A percentile compares a stretch with the other conserved stretches of the same genome.
phyloP scores from a whole-genome alignment of 2,113 vertebrate species.

The Microcebus tavaratra region DNA sequence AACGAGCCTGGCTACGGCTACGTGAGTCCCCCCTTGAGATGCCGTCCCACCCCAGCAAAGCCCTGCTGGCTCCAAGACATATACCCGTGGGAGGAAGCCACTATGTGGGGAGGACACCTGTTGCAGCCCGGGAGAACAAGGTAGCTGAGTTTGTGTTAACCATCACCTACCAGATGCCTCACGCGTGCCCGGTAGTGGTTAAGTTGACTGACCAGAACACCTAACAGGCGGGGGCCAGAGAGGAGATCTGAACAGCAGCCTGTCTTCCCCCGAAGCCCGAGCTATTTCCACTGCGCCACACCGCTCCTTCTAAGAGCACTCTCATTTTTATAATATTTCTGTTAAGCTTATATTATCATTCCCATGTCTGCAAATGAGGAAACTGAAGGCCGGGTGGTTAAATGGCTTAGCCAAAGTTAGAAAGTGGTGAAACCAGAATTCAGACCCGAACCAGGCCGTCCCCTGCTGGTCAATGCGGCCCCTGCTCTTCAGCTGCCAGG shows the following conservation, averaged over 20 bases:
- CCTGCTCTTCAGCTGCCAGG: not conserved
- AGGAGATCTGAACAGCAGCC: not conserved
- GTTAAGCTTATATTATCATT: not conserved
- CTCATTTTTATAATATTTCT: not conserved
- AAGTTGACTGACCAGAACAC: not conserved
- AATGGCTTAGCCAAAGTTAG: not conserved
- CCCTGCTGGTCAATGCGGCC: not conserved
- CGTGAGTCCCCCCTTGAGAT: not conserved
- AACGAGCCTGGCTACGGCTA: not conserved
- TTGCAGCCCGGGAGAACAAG: not conserved
- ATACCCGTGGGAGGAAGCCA: not conserved
- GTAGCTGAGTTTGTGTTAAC: not conserved
- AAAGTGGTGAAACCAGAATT: not conserved
- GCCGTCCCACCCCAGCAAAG: not conserved
- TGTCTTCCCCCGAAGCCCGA: not conserved
- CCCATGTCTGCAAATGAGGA: not conserved
- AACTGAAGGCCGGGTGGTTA: not conserved
- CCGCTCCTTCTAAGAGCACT: not conserved
- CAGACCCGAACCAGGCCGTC: not conserved
- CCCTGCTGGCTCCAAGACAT: not conserved
- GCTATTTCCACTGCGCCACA: not conserved
- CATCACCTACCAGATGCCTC: not conserved
- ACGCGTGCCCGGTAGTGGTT: not conserved
- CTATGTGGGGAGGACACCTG: not conserved
- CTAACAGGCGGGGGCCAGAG: not conserved